Conservation (phyloP, 2,113 vertebrate species). For the Malaclemys terrapin region DNA sequence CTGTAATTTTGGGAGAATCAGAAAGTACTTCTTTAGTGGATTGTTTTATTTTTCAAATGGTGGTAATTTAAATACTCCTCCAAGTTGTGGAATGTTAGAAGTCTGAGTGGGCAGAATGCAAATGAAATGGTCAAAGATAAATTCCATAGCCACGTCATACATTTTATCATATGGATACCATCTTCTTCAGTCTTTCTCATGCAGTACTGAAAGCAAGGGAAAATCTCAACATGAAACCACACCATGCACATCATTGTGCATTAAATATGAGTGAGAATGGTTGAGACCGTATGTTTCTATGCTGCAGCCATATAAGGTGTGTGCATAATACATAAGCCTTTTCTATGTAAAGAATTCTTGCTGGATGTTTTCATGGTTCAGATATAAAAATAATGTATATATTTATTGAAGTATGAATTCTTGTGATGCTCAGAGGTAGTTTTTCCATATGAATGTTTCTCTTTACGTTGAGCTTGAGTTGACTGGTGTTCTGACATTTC, state of each 20-base stretch:
- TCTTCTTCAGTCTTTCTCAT: not conserved
- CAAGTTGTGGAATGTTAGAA: not conserved
- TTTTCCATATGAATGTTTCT: not conserved
- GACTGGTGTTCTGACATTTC: constrained; percentile 53
- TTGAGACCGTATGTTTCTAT: not conserved
- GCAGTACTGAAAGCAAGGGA: not conserved
- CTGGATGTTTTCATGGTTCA: not conserved
- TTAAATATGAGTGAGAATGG: constrained; percentile 20
- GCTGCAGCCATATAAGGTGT: not conserved
- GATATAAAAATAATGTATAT: not conserved
- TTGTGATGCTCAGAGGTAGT: not conserved
- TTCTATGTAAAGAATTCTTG: constrained; percentile 13
- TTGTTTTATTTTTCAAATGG: constrained; percentile 37
- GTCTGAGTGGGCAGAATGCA: not conserved
- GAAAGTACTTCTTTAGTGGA: constrained; percentile 30
- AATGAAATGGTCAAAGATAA: not conserved
- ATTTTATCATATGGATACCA: not conserved
- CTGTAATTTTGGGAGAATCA: constrained; percentile 55
- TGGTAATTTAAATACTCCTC: not conserved
- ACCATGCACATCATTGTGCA: not conserved
- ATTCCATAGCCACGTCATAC: not conserved
- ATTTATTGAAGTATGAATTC: not conserved
- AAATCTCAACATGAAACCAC: not conserved
- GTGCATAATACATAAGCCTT: not conserved
- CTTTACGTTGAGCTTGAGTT: constrained; percentile 10